These are phyloP conservation scores for Gambusia affinis DNA, from an alignment of 2,113 vertebrate species.

Conservation along the genomic window DNA sequence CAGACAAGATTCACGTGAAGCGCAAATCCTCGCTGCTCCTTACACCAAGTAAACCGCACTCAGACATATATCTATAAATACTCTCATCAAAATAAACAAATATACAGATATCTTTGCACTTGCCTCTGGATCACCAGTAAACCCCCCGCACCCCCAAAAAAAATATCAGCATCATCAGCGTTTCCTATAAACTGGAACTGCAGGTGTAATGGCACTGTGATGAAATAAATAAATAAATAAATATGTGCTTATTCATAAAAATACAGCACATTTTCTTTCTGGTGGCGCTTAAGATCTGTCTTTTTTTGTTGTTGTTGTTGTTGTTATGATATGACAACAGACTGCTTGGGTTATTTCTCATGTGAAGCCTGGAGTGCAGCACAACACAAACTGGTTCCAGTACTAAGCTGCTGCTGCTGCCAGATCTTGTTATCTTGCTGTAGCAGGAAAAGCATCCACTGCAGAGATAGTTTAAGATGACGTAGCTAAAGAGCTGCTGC, in stretches of 20 bases:
- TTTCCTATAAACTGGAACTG: constrained; percentile 20
- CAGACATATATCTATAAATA: constrained; percentile 75
- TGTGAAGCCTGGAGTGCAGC: constrained; percentile 22
- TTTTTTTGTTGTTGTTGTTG: too few relatives aligned
- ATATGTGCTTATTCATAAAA: constrained; percentile 18
- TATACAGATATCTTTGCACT: constrained; percentile 58
- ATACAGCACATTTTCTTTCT: constrained; percentile 32
- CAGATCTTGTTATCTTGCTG: background rate
- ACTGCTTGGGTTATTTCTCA: background rate
- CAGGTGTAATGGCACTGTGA: constrained; percentile 19
- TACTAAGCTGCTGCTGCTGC: background rate
- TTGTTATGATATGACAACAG: constrained; percentile 15
- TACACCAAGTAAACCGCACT: constrained; percentile 60
- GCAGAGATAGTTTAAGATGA: background rate
- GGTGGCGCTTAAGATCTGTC: background rate
- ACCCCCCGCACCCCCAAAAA: constrained; percentile 4
- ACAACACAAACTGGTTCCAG: background rate
- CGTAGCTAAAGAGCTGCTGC: background rate
- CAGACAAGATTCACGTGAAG: constrained; percentile 32
- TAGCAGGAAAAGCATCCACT: background rate
- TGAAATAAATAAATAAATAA: constrained; percentile 12
- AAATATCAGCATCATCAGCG: constrained; percentile 49
- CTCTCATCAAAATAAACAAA: constrained; percentile 73
- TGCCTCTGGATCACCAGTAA: constrained; percentile 39
- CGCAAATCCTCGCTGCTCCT: constrained; percentile 48